Conservation (phyloP, 1,140 invertebrate species). For the Oppia nitens region DNA sequence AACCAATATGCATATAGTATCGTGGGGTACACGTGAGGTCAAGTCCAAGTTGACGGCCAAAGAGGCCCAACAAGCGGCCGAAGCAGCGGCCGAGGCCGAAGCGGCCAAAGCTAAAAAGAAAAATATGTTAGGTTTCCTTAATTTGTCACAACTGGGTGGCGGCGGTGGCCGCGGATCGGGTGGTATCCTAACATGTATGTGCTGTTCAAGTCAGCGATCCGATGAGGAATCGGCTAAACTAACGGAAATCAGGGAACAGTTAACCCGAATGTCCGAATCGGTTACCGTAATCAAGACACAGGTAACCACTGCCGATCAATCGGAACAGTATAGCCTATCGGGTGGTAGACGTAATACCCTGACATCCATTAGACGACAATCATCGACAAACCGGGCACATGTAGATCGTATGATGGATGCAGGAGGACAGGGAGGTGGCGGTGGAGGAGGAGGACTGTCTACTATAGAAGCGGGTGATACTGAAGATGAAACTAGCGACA, state of each 20-base stretch:
- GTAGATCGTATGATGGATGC: background rate
- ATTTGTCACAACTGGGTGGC: background rate
- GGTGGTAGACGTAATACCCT: too few relatives aligned
- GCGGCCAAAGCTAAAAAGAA: slow-evolving; percentile 28
- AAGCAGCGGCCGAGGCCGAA: slow-evolving; percentile 42
- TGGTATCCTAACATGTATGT: slow-evolving; percentile 10
- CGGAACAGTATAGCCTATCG: too few relatives aligned
- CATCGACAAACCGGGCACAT: background rate
- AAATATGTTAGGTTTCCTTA: background rate
- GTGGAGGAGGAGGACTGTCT: background rate
- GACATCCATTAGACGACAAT: background rate
- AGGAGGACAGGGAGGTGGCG: background rate
- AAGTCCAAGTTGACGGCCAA: slow-evolving; percentile 31
- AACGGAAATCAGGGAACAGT: background rate
- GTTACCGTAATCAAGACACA: background rate
- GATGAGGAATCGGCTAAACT: background rate
- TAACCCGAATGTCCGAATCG: background rate
- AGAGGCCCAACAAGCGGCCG: slow-evolving; percentile 47
- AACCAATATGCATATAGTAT: slow-evolving; percentile 92
- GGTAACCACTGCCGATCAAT: background rate
- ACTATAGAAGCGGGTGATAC: background rate
- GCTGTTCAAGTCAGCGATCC: background rate
- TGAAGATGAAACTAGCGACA: background rate
- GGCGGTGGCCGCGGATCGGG: background rate
- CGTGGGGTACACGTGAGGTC: slow-evolving; percentile 95